Base-by-base conservation (phyloP, 1,140 invertebrate genomes). In the Maconellicoccus hirsutus region DNA sequence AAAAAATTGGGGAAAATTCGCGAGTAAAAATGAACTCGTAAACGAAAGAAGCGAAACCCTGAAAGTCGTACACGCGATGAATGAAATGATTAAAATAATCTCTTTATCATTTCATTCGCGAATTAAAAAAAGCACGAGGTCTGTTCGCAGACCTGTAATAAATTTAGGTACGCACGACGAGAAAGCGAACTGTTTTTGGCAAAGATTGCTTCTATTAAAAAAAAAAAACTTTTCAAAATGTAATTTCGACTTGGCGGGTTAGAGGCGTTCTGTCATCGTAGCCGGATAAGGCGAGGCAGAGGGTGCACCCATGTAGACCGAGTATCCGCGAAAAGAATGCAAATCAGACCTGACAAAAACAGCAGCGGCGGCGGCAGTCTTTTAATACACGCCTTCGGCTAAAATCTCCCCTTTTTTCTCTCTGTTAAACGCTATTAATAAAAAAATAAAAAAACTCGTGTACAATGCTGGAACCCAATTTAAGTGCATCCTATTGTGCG, bases 281-380 rank as follows among this genome's bases (percentile, higher is more conserved):
- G 19, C 25, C 61, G 25, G 61, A 66, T 1, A 16, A 23, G 19
- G 61, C 7, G 19, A 23, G 21, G 61, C 4, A 4, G 7, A 3
- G 7, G 25, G 22, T 66, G 16, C 61, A 66, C 3, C 22, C 61
- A 8, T 66, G 61, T 66, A 66, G 61, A 66, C 21, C 61, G 61
- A 1, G 25, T 8, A 66, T 23, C 21, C 61, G 61, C 61, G 61
- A 66, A 66, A 66, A 66, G 61, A 66, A 66, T 66, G 61, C 61
- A 66, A 66, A 66, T 66, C 61, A 66, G 61, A 66, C 61, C 61
- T 66, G 61, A 66, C 61, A 66, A 66, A 66, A 66, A 66, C 61
- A 66, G 61, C 61, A 66, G 61, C 61, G 25, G 61, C 61, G 61
- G 61, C 21, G 25, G 29, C 52, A 66, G 61, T 66, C 61, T 66